Conservation (phyloP, 2,888 invertebrate genomes). For the Dryococelus australis region DNA sequence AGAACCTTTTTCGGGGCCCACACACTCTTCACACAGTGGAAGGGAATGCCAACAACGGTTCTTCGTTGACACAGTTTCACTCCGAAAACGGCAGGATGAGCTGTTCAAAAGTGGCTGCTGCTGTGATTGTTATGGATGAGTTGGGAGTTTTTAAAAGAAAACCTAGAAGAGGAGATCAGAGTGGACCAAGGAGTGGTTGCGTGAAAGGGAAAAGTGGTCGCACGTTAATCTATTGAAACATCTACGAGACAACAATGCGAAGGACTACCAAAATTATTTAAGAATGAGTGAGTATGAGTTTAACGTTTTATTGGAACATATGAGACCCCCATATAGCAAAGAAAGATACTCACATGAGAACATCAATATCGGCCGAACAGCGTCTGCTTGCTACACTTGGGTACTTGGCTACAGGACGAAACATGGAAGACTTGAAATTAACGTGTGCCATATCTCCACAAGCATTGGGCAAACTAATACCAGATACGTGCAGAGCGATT, state of each 20-base stretch:
- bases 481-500: not conserved
- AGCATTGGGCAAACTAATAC: not conserved
- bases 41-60: no score
- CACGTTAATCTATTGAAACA: not conserved
- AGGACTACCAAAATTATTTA: not conserved
- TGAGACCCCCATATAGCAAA: not conserved
- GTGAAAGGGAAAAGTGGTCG: no score
- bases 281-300: not conserved
- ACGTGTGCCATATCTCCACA: not conserved
- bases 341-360: not conserved
- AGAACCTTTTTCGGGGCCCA: not conserved
- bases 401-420: constrained; percentile 16
- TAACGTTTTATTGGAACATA: not conserved
- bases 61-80: no score
- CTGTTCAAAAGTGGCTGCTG: no score
- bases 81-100: no score
- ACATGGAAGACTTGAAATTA: not conserved
- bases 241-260: not conserved
- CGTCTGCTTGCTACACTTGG: no score
- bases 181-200: no score
- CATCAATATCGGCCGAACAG: not conserved
- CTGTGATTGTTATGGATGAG: no score
- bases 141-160: no score
- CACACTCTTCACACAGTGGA: not conserved
- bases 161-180: no score